These are phyloP conservation scores for Micromys minutus DNA, from an alignment of 2,113 vertebrate genomes.

Conservation along the genomic window DNA sequence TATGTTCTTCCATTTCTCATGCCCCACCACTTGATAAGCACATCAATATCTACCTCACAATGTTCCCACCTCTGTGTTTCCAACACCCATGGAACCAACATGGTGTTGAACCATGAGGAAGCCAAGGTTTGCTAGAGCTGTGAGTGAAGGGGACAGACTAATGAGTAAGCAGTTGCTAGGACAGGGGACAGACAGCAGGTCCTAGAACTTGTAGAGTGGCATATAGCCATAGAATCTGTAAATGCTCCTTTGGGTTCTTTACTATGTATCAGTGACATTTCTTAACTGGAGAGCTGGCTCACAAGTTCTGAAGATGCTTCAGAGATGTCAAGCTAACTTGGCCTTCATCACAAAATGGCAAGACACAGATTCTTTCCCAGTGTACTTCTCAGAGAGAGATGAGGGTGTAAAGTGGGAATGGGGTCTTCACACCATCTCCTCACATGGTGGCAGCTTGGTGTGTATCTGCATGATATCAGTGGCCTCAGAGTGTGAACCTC, in stretches of 20 bases:
- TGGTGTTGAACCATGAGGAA: background rate
- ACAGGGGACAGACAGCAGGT: background rate
- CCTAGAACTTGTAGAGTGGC: background rate
- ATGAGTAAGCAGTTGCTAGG: background rate
- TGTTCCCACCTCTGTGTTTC: background rate
- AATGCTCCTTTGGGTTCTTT: background rate
- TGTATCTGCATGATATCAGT: background rate
- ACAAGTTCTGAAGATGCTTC: background rate
- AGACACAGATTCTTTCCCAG: background rate
- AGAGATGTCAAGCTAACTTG: background rate
- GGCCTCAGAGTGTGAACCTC: background rate
- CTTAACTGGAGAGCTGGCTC: background rate
- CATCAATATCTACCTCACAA: background rate
- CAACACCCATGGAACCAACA: background rate
- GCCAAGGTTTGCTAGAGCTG: background rate
- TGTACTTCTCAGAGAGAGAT: background rate
- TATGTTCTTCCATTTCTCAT: background rate
- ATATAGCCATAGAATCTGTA: background rate
- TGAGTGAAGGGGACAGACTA: background rate
- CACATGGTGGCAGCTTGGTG: background rate
- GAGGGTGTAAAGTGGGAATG: background rate
- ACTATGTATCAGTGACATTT: background rate
- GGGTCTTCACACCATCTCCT: background rate
- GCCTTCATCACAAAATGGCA: background rate
- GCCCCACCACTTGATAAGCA: too few relatives aligned